Percentiles rank a stretch among this genome's conserved stretches.
phyloP scores from a whole-genome alignment of 2,113 vertebrate species.

The Onychorhynchus coronatus region DNA sequence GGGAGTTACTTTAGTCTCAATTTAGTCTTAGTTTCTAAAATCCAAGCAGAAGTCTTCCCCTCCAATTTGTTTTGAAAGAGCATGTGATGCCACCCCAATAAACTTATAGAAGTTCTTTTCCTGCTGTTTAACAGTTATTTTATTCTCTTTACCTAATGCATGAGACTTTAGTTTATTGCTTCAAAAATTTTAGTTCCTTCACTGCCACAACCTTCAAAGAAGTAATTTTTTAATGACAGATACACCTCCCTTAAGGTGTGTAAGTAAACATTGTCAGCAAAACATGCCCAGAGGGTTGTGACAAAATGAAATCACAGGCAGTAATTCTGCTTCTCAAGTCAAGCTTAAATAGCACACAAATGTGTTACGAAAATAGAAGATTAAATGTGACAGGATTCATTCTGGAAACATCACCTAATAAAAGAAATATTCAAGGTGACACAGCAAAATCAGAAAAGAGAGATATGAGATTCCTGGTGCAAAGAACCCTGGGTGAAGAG shows the following conservation, averaged over 20 bases:
- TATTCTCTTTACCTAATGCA: background rate
- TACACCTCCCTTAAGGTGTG: background rate
- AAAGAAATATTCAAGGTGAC: background rate
- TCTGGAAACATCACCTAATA: background rate
- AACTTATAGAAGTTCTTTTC: background rate
- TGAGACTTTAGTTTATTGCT: background rate
- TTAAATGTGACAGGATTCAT: background rate
- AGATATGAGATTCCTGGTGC: background rate
- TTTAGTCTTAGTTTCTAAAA: background rate
- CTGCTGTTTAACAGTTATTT: background rate
- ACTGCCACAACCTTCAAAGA: background rate
- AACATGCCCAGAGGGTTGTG: background rate
- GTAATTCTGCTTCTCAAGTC: background rate
- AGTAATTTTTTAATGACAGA: background rate
- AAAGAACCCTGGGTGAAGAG: background rate
- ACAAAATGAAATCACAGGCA: background rate
- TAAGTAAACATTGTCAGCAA: background rate
- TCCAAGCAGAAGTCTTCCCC: background rate
- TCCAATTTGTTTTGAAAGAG: background rate
- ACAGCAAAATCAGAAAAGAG: background rate
- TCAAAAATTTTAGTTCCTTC: background rate
- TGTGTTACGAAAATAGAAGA: background rate
- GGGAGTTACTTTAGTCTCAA: background rate
- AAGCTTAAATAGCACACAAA: background rate
- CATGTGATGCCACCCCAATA: accelerated